These are phyloP conservation scores for Lasioglossum malachurum DNA, from an alignment of 2,888 invertebrate species.

Conservation along the genomic window DNA sequence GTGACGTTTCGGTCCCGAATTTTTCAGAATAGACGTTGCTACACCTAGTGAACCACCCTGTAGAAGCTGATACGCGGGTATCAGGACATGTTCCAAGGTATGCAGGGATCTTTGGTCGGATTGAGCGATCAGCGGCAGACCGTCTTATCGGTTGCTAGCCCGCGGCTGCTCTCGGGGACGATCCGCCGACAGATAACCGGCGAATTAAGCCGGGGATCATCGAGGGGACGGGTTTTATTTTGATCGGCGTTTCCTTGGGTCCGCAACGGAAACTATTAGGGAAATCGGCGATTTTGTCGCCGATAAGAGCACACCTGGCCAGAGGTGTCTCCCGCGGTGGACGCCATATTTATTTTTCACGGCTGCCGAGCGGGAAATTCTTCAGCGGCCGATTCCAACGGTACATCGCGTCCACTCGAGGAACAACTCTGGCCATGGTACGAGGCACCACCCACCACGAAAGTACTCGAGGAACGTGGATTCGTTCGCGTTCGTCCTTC, in stretches of 20 bases:
- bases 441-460: conserved; percentile 67
- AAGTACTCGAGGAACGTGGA: conserved; percentile 60
- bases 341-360: conserved; percentile 52
- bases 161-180: conserved; percentile 1
- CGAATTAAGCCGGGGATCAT: conserved; percentile 30
- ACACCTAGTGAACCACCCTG: neutral
- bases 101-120: neutral
- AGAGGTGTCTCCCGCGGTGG: neutral
- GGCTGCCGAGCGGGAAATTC: conserved; percentile 57
- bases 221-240: conserved; percentile 2
- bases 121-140: conserved; percentile 41
- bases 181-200: conserved; percentile 31
- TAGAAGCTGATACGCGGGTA: neutral
- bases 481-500: conserved; percentile 55
- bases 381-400: conserved; percentile 62
- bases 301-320: conserved; percentile 12
- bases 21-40: neutral
- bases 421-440: conserved; percentile 39
- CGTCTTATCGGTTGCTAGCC: neutral
- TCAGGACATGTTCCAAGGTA: neutral
- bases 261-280: conserved; percentile 1
- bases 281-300: neutral
- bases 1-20: neutral
- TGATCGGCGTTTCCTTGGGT: neutral
- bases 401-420: conserved; percentile 64